Base-by-base conservation (phyloP, 2,888 invertebrate species). In the Amaurobius ferox region DNA sequence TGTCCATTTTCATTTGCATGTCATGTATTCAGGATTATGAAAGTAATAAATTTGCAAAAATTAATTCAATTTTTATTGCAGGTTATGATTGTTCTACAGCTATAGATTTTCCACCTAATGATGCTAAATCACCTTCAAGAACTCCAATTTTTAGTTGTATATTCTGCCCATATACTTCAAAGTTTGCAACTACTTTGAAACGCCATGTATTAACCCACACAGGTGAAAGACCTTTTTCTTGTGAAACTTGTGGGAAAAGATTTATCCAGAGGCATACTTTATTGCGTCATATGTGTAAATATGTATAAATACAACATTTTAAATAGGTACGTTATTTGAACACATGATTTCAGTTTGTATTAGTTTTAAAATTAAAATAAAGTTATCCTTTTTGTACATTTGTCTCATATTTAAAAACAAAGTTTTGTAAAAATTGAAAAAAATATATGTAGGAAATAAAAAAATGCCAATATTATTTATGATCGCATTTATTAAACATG, bases 121-220 rank as follows among this genome's bases (percentile, higher is more conserved):
- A n/a, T n/a, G n/a, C n/a, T n/a, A n/a, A n/a, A n/a, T 44, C 44
- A 16, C 2, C 6, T 2, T 13, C 16, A 16, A 44, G 16, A 44
- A 16, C 2, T 9, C 9, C 6, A 2, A 5, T 13, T 29, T 29
- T 64, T 11, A 64, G 29, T 11, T 76, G 76, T 35, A 44, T 16
- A 16, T 76, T 66, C 28, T 78, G 77, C 19, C 30, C 28, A 13
- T 78, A 78, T 32, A 68, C 35, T 9, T 16, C 77, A n/a, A 68
- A 28, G 29, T 78, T 78, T 39, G 30, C n/a, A 0, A 78, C 77
- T n/a, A 78, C 77, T 19, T 61, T 78, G 19, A 78, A 78, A 29
- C 68, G 77, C 1, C 77, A 78, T 16, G 28, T 68, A 26, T 32
- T 16, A 6, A 68, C 77, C 26, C 77, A 78, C 32, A 78, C 77